These are phyloP conservation scores for Keiferia lycopersicella DNA, from an alignment of 2,888 invertebrate genomes.

Conservation along the genomic window DNA sequence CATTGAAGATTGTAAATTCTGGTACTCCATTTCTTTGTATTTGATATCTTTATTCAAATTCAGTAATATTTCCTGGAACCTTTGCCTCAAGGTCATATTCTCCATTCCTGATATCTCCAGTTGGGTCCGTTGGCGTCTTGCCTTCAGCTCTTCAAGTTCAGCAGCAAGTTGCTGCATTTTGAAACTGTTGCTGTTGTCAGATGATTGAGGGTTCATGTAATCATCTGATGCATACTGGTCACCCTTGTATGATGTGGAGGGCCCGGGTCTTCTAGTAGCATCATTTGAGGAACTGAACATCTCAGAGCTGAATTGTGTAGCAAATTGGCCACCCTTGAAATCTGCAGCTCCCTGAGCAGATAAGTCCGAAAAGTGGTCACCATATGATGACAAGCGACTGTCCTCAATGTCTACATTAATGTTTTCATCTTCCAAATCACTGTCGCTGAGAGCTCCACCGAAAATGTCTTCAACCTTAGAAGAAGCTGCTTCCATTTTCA, in stretches of 20 bases:
- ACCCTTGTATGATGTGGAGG: slow-evolving; percentile 23
- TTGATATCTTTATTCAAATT: slow-evolving; percentile 86
- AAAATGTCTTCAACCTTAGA: slow-evolving; percentile 85
- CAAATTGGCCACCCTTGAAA: slow-evolving; percentile 37
- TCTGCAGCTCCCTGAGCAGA: slow-evolving; percentile 45
- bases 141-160: slow-evolving; percentile 86
- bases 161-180: slow-evolving; percentile 85
- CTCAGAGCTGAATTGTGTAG: slow-evolving; percentile 48
- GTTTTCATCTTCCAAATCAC: slow-evolving; percentile 87
- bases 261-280: slow-evolving; percentile 12
- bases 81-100: slow-evolving; percentile 88
- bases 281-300: slow-evolving; percentile 41
- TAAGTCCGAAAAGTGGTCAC: slow-evolving; percentile 85
- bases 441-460: slow-evolving; percentile 93
- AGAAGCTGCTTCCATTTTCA: slow-evolving; percentile 36
- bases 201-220: slow-evolving; percentile 29
- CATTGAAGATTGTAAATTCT: slow-evolving; percentile 35
- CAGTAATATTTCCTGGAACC: slow-evolving; percentile 88
- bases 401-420: slow-evolving; percentile 89
- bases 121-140: slow-evolving; percentile 87
- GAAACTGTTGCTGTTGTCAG: slow-evolving; percentile 60
- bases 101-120: slow-evolving; percentile 89
- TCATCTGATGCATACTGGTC: slow-evolving; percentile 31
- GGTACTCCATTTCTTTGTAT: slow-evolving; percentile 84
- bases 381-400: slow-evolving; percentile 85